Evolutionary conservation across 2,888 invertebrate genomes (phyloP), one percentile per base, ranked within the genome.

Genomic region (Invenusta paracnida): DNA sequence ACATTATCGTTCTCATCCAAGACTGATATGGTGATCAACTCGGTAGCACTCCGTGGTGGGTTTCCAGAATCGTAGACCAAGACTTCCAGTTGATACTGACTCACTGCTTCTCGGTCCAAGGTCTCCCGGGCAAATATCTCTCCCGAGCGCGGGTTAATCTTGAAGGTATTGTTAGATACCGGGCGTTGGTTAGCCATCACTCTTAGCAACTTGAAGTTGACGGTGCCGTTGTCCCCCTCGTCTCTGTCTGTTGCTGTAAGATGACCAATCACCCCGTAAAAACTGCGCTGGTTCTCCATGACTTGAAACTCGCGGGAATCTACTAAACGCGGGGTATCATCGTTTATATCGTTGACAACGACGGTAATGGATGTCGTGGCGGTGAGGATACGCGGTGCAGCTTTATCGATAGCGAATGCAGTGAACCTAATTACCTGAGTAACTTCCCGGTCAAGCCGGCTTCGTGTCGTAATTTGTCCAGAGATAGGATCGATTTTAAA

Each of bases 1-100:
- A 11, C 11, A 85, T 85, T 85, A 25, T 85, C 85, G 66, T 85
- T 85, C 48, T 85, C 30, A 28, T 85, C 85, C 0, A 85, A 1
- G 5, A 85, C 84, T n/a, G 85, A 25, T 5, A 85, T 83, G 2
- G 67, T 85, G 5, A 85, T 25, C 31, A 27, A 48, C 29, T 84
- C 82, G 1, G 31, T 29, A 31, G 85, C 83, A n/a, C 30, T 85
- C 23, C 23, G 30, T 17, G 82, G 48, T 23, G 83, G 83, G 17
- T 30, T 84, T 28, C 85, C 85, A 17, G 25, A 23, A 84, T 85
- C 85, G 30, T 85, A 30, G 25, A 84, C 23, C 5, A 85, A 28
- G 23, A 85, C 30, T 23, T 25, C 85, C 2, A 85, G 27, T 66
- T 28, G 85, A 85, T 28, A 85, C 23, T 1, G 0, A 31, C 23